Percentiles rank a stretch among this genome's conserved stretches.
Evolutionary conservation across 2,113 vertebrate species (phyloP).

Genomic region (Beaufortia kweichowensis): DNA sequence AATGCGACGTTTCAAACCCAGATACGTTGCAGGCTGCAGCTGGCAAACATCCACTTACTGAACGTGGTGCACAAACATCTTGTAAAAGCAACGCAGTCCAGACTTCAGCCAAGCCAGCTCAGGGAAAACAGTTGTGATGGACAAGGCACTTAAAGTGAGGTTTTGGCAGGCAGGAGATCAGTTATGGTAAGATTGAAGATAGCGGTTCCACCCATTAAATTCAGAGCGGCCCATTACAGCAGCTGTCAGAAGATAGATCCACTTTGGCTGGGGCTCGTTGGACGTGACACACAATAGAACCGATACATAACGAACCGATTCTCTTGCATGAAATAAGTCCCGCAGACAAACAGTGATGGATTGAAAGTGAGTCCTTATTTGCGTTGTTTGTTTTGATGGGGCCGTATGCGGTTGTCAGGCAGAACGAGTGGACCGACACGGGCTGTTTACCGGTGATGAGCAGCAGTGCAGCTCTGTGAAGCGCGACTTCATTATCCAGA

Average conservation of each 20-base stretch:
- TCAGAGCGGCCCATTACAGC: slow-evolving; percentile 37
- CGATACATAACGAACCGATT: slow-evolving; percentile 40
- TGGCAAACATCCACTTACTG: not conserved
- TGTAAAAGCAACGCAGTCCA: slow-evolving; percentile 33
- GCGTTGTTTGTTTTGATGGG: slow-evolving; percentile 50
- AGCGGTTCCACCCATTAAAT: slow-evolving; percentile 50
- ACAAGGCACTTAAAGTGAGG: slow-evolving; percentile 58
- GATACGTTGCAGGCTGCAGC: slow-evolving; percentile 13
- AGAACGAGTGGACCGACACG: slow-evolving; percentile 34
- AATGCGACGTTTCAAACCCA: slow-evolving; percentile 38
- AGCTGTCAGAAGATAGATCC: slow-evolving; percentile 52
- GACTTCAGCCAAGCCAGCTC: slow-evolving; percentile 43
- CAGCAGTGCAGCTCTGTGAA: slow-evolving; percentile 57
- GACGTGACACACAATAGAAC: slow-evolving; percentile 34
- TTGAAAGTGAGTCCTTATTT: slow-evolving; percentile 33
- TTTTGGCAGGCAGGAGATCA: slow-evolving; percentile 56
- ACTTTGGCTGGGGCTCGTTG: slow-evolving; percentile 42
- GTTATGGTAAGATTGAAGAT: slow-evolving; percentile 63
- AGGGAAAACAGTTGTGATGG: slow-evolving; percentile 47
- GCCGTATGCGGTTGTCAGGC: slow-evolving; percentile 45
- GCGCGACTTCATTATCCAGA: slow-evolving; percentile 45
- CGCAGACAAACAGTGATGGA: slow-evolving; percentile 25
- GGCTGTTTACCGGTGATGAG: slow-evolving; percentile 48
- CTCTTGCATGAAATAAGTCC: slow-evolving; percentile 27
- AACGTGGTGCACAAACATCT: slow-evolving; percentile 35